phyloP scores from a whole-genome alignment of 2,888 invertebrate genomes.

The Drosophila kambysellisi region DNA sequence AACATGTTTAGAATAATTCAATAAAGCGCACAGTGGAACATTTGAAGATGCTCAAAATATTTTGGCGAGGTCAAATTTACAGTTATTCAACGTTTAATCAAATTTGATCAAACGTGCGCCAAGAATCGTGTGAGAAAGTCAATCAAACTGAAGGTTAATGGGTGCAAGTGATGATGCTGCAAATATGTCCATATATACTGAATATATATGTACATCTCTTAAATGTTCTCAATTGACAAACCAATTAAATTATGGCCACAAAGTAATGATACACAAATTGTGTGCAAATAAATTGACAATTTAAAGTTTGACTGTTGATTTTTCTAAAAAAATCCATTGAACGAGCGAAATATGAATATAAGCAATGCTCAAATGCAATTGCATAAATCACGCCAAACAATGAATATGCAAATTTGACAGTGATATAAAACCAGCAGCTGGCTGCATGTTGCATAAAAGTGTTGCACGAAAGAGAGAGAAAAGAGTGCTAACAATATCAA shows the following conservation, averaged over 20 bases:
- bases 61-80: conserved; percentile 11
- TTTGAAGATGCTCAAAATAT: conserved; percentile 1
- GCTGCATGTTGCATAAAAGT: conserved; percentile 8
- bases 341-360: conserved; percentile 27
- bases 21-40: conserved; percentile 7
- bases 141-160: conserved; percentile 57
- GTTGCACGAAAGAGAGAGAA: conserved; percentile 1
- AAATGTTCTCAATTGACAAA: conserved; percentile 33
- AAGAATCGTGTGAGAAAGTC: conserved; percentile 13
- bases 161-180: conserved; percentile 31
- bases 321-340: conserved; percentile 19
- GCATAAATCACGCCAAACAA: conserved; percentile 43
- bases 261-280: conserved; percentile 24
- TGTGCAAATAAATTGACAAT: conserved; percentile 40
- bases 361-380: conserved; percentile 28
- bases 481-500: not conserved
- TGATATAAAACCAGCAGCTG: conserved; percentile 10
- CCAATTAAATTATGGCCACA: conserved; percentile 26
- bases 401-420: conserved; percentile 41
- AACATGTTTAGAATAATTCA: too few relatives aligned
- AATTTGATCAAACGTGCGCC: conserved; percentile 32
- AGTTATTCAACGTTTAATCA: conserved; percentile 12
- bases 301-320: conserved; percentile 19
- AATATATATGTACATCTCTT: not conserved
- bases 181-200: not conserved